phyloP scores from a whole-genome alignment of 1,140 invertebrate species.

The Drosophila sechellia region DNA sequence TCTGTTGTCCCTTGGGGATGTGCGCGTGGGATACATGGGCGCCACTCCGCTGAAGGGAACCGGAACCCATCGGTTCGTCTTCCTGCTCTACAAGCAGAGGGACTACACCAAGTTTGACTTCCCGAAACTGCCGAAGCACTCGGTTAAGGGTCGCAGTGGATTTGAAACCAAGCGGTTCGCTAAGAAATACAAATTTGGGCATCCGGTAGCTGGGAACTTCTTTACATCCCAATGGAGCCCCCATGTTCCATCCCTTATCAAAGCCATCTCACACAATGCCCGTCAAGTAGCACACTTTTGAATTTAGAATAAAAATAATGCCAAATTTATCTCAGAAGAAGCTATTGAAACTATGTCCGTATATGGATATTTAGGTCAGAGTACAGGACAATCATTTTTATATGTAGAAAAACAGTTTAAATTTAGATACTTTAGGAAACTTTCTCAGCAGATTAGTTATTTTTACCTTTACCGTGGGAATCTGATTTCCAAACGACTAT shows the following conservation, averaged over 20 bases:
- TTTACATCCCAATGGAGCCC: slow-evolving; percentile 84
- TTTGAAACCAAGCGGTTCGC: slow-evolving; percentile 93
- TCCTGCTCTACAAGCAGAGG: slow-evolving; percentile 92
- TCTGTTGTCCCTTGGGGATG: slow-evolving; percentile 90
- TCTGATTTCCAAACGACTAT: too few relatives aligned
- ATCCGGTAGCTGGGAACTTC: slow-evolving; percentile 94
- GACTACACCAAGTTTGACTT: slow-evolving; percentile 83
- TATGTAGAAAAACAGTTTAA: too few relatives aligned
- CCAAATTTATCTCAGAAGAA: too few relatives aligned
- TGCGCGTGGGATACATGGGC: slow-evolving; percentile 93
- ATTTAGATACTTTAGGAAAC: too few relatives aligned
- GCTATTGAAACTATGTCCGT: too few relatives aligned
- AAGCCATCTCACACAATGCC: slow-evolving; percentile 10
- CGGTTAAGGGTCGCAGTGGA: slow-evolving; percentile 88
- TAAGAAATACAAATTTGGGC: slow-evolving; percentile 90
- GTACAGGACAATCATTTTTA: too few relatives aligned
- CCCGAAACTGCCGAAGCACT: slow-evolving; percentile 72
- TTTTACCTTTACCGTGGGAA: too few relatives aligned
- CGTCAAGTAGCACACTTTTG: background rate
- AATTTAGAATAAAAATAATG: background rate
- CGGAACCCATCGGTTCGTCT: slow-evolving; percentile 95
- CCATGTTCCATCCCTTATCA: slow-evolving; percentile 48
- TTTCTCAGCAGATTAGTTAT: too few relatives aligned
- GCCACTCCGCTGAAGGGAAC: slow-evolving; percentile 92
- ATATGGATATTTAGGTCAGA: too few relatives aligned